phyloP scores from a whole-genome alignment of 2,888 invertebrate species.

The Brenthis ino region DNA sequence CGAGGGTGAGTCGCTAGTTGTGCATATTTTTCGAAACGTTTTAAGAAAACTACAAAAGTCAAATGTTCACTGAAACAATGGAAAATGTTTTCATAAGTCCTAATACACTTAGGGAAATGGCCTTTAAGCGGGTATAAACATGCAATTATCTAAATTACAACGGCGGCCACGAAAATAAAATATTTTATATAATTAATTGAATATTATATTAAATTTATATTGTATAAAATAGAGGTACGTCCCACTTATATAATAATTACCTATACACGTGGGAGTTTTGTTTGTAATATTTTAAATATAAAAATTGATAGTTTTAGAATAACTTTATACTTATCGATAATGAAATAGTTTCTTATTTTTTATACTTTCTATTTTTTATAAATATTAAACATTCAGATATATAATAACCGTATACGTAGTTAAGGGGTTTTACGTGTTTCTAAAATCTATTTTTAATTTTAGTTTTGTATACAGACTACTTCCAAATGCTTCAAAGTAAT shows the following conservation, averaged over 20 bases:
- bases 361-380: too few species aligned
- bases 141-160: constrained; percentile 29
- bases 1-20: neutral
- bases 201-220: constrained; percentile 14
- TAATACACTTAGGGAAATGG: constrained; percentile 33
- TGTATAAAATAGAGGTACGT: neutral
- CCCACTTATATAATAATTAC: too few species aligned
- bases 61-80: constrained; percentile 24
- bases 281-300: too few species aligned
- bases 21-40: constrained; percentile 2
- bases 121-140: constrained; percentile 31
- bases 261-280: too few species aligned
- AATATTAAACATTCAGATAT: too few species aligned
- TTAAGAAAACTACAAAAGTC: constrained; percentile 13
- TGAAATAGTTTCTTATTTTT: too few species aligned
- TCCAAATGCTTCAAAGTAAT: neutral
- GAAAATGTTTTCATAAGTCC: constrained; percentile 24
- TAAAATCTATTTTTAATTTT: too few species aligned
- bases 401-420: too few species aligned
- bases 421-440: too few species aligned
- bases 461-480: too few species aligned
- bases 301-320: too few species aligned
- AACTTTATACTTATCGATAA: too few species aligned
- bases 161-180: constrained; percentile 13
- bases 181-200: constrained; percentile 9